A percentile compares a stretch with the other conserved stretches of the same genome.
Conservation (phyloP, 2,797 vertebrate genomes). For the Lacerta viridis region DNA sequence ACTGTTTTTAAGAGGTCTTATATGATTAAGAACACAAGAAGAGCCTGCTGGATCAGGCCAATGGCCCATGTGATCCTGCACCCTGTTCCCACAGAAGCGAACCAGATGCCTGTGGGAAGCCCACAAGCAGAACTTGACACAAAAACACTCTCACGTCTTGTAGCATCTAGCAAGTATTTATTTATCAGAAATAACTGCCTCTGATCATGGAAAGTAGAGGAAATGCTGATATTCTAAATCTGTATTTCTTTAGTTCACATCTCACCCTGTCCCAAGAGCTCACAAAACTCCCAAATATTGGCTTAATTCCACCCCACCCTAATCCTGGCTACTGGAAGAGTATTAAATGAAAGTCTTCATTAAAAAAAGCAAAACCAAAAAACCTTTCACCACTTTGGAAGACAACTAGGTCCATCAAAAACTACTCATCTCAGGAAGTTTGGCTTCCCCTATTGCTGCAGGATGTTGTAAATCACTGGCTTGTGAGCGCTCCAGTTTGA, state of each 20-base stretch:
- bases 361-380: too few relatives aligned
- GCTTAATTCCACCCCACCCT: background rate
- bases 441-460: background rate
- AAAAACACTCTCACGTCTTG: too few relatives aligned
- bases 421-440: background rate
- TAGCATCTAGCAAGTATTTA: too few relatives aligned
- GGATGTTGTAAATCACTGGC: background rate
- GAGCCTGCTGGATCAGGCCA: too few relatives aligned
- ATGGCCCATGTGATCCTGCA: too few relatives aligned
- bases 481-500: too few relatives aligned
- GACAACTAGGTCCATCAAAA: background rate
- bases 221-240: slow-evolving; percentile 11
- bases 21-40: too few relatives aligned
- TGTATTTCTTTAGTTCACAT: background rate
- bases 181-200: too few relatives aligned
- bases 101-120: too few relatives aligned
- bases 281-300: slow-evolving; percentile 6
- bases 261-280: background rate
- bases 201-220: slow-evolving; percentile 17
- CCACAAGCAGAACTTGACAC: too few relatives aligned
- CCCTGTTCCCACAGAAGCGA: too few relatives aligned
- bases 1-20: too few relatives aligned
- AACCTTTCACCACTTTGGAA: background rate
- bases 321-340: background rate
- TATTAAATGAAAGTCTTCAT: background rate